Base-by-base conservation (phyloP, 2,113 vertebrate genomes). In the Junco hyemalis region DNA sequence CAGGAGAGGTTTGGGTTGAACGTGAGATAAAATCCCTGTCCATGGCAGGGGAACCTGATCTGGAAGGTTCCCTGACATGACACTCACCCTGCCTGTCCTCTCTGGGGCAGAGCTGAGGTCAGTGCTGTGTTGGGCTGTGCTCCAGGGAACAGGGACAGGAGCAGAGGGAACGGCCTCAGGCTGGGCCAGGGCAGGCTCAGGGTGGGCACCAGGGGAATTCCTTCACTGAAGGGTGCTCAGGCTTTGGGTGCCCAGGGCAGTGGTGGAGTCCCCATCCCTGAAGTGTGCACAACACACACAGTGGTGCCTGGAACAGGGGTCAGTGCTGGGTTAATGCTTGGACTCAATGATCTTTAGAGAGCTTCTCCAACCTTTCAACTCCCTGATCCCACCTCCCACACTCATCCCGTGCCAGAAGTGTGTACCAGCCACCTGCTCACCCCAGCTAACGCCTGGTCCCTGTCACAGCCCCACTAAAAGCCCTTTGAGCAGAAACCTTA, bases 361-460 rank as follows among this genome's bases (percentile, higher is more conserved):
- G 22, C 4, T 36, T 38, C 35, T 66, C 33, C 44, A 81, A 45
- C 44, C 33, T 29, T 29, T 9, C 8, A 13, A 29, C 6, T n/a
- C 51, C 47, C 53, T 38, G 31, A 45, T 16, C 22, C 4, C 61
- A 40, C 47, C 61, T 89, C 51, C 60, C 51, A 1, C 6, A 16
- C 21, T 3, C 64, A 35, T 6, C 42, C 25, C 53, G 16, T 24
- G 19, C 4, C 8, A 57, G 8, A 16, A 47, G 25, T 2, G 10
- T 7, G 68, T 5, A 20, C 7, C 29, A 51, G 12, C 24, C 48
- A 29, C 18, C 85, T 68, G 61, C 38, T 33, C 36, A 8, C 11
- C 29, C 61, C 45, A 51, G 25, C 2, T 2, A 13, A 63, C 1
- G 0, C 5, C 1, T 28, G 29, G 9, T 23, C 57, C 38, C 29